phyloP scores from a whole-genome alignment of 2,888 invertebrate species.

The Diadegma fenestrale region DNA sequence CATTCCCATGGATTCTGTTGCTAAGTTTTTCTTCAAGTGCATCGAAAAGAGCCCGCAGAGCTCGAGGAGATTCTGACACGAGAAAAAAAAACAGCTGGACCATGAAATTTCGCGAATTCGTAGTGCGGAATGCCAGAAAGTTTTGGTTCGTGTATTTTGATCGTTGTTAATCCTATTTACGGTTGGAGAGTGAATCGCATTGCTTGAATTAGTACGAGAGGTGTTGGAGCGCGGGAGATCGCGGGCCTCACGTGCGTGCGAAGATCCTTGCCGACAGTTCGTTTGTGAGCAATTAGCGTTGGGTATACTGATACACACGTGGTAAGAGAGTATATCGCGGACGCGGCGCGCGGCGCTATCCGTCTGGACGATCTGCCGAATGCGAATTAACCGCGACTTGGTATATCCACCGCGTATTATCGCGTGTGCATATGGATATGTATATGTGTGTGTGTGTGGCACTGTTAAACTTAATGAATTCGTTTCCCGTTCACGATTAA shows the following conservation, averaged over 20 bases:
- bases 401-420: slow-evolving; percentile 53
- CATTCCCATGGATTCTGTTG: too few relatives aligned
- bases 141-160: not conserved
- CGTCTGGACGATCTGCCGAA: slow-evolving; percentile 67
- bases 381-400: slow-evolving; percentile 67
- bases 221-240: slow-evolving; percentile 59
- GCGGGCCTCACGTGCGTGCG: slow-evolving; percentile 68
- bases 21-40: not conserved
- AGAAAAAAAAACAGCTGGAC: not conserved
- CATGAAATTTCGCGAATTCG: not conserved
- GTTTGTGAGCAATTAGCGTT: slow-evolving; percentile 83
- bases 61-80: not conserved
- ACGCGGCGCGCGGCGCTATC: slow-evolving; percentile 76
- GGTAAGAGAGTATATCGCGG: slow-evolving; percentile 63
- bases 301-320: slow-evolving; percentile 73
- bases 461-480: slow-evolving; percentile 60
- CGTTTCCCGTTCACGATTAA: slow-evolving; percentile 50
- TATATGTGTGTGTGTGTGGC: slow-evolving; percentile 27
- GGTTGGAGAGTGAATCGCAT: slow-evolving; percentile 28
- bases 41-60: not conserved
- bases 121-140: not conserved
- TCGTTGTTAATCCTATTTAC: not conserved
- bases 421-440: not conserved
- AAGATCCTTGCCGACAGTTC: slow-evolving; percentile 82
- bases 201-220: slow-evolving; percentile 45